Conservation (phyloP, 2,888 invertebrate genomes). For the Cantharis flavilabris region DNA sequence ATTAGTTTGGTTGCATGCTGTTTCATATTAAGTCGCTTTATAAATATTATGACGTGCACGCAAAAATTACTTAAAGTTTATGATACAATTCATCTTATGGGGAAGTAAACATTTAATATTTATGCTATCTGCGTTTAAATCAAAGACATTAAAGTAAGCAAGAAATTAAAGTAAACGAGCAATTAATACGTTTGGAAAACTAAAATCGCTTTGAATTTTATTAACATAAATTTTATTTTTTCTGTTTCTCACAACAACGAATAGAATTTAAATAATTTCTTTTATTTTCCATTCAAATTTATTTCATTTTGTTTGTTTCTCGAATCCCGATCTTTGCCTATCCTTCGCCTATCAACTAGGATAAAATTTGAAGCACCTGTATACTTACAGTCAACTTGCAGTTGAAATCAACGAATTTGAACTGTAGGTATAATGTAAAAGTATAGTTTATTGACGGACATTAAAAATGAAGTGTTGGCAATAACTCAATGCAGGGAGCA, state of each 20-base stretch:
- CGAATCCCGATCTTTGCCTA: background rate
- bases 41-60: constrained; percentile 24
- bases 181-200: background rate
- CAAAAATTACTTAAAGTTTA: constrained; percentile 21
- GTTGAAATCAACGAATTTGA: background rate
- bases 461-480: background rate
- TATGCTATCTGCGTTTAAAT: constrained; percentile 12
- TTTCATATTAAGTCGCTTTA: constrained; percentile 18
- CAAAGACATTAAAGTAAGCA: background rate
- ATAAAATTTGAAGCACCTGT: background rate
- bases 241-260: background rate
- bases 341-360: background rate
- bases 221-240: background rate
- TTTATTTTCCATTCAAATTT: background rate
- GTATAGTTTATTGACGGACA: background rate
- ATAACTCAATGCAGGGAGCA: background rate
- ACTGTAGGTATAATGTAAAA: background rate
- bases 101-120: constrained; percentile 8
- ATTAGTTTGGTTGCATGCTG: constrained; percentile 20
- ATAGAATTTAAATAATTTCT: background rate
- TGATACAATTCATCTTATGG: constrained; percentile 5
- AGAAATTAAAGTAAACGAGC: background rate
- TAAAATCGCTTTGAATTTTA: background rate
- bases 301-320: background rate
- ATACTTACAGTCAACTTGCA: background rate